Conservation (phyloP, 2,888 invertebrate genomes). For the Diaphora mendica region DNA sequence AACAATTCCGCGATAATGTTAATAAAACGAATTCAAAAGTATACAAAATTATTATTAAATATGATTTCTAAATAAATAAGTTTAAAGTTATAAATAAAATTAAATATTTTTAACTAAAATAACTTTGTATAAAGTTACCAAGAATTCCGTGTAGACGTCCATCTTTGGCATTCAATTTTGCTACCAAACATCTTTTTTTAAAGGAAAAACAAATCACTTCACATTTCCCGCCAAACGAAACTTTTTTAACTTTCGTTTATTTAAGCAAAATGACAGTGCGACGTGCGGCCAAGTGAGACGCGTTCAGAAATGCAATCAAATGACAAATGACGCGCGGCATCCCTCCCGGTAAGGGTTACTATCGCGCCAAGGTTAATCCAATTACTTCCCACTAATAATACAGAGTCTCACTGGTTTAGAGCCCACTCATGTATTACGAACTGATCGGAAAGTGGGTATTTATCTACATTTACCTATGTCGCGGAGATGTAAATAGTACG, state of each 20-base stretch:
- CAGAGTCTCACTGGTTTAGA: constrained; percentile 56
- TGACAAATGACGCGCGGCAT: constrained; percentile 64
- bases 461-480: constrained; percentile 27
- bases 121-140: constrained; percentile 44
- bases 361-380: constrained; percentile 83
- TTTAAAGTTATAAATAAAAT: background rate
- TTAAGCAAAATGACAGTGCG: constrained; percentile 26
- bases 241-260: constrained; percentile 28
- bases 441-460: constrained; percentile 29
- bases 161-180: constrained; percentile 86
- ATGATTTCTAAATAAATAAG: background rate
- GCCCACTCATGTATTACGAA: constrained; percentile 41
- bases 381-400: constrained; percentile 76
- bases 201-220: constrained; percentile 18
- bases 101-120: background rate
- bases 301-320: constrained; percentile 70
- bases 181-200: constrained; percentile 85
- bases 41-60: background rate
- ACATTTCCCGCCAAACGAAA: constrained; percentile 26
- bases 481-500: constrained; percentile 9
- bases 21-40: background rate
- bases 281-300: constrained; percentile 49
- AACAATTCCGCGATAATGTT: background rate
- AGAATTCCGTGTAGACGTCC: constrained; percentile 75
- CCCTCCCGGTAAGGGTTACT: constrained; percentile 76